A percentile compares a stretch with the other conserved stretches of the same genome.
phyloP scores from a whole-genome alignment of 2,888 invertebrate species.

The Apoda limacodes region DNA sequence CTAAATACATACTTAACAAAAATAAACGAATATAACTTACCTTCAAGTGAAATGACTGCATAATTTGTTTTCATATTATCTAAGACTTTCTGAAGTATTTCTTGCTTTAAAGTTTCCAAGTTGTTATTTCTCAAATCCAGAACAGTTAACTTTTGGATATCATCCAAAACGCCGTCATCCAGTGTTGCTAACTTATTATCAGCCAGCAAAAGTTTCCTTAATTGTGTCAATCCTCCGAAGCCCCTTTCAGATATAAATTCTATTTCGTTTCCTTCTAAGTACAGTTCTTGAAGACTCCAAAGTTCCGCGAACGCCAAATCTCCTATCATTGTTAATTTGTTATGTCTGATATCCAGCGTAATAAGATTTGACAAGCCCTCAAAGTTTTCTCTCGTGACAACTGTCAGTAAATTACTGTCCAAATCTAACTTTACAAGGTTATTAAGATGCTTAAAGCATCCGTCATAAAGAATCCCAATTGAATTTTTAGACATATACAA shows the following conservation, averaged over 20 bases:
- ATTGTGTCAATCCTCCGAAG: constrained; percentile 78
- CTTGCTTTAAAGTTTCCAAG: constrained; percentile 80
- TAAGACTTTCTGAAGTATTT: constrained; percentile 77
- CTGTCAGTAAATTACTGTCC: constrained; percentile 79
- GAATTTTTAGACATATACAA: constrained; percentile 88
- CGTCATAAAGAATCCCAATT: constrained; percentile 85
- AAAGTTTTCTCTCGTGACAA: constrained; percentile 82
- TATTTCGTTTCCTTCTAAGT: constrained; percentile 78
- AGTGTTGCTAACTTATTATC: constrained; percentile 81
- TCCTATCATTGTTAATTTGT: constrained; percentile 83
- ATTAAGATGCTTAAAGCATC: constrained; percentile 80
- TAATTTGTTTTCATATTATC: constrained; percentile 78
- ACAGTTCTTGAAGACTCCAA: constrained; percentile 78
- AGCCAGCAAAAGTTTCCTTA: constrained; percentile 78
- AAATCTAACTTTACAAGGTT: constrained; percentile 84
- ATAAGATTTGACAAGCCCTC: constrained; percentile 79
- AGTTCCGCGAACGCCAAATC: constrained; percentile 85
- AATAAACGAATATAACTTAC: constrained; percentile 66
- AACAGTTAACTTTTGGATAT: constrained; percentile 76
- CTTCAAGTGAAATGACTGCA: constrained; percentile 80
- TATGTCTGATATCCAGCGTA: constrained; percentile 79
- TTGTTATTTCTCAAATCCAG: constrained; percentile 83
- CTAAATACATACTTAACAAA: too few species aligned
- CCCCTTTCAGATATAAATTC: constrained; percentile 82
- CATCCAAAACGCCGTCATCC: constrained; percentile 77